Conservation (phyloP, 2,888 invertebrate genomes). For the Octodonta nipae region DNA sequence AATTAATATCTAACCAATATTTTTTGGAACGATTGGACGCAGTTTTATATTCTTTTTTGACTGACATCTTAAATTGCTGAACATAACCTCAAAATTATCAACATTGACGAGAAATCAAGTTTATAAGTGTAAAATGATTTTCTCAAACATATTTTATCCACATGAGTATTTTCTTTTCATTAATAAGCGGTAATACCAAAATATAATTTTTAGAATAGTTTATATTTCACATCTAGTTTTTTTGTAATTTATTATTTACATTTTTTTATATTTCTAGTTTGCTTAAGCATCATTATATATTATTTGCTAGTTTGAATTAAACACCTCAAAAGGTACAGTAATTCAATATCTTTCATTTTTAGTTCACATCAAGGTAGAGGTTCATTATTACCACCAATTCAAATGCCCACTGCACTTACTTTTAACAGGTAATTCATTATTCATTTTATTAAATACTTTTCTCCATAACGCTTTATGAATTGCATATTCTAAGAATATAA, state of each 20-base stretch:
- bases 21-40: too few relatives aligned
- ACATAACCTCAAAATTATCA: too few relatives aligned
- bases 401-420: conserved; percentile 44
- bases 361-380: too few relatives aligned
- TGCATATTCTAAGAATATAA: too few relatives aligned
- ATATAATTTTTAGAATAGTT: conserved; percentile 3
- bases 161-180: conserved; percentile 27
- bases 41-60: too few relatives aligned
- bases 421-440: conserved; percentile 52
- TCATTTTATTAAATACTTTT: too few relatives aligned
- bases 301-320: not conserved
- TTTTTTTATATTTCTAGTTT: not conserved
- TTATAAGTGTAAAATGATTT: conserved; percentile 26
- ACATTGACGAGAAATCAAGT: too few relatives aligned
- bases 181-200: conserved; percentile 12
- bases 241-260: not conserved
- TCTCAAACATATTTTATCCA: conserved; percentile 22
- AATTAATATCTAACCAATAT: too few relatives aligned
- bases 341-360: too few relatives aligned
- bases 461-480: too few relatives aligned
- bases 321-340: too few relatives aligned
- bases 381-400: conserved; percentile 44
- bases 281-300: not conserved
- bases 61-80: too few relatives aligned
- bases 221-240: not conserved